phyloP scores from a whole-genome alignment of 2,113 vertebrate genomes.

The Pygoscelis antarcticus region DNA sequence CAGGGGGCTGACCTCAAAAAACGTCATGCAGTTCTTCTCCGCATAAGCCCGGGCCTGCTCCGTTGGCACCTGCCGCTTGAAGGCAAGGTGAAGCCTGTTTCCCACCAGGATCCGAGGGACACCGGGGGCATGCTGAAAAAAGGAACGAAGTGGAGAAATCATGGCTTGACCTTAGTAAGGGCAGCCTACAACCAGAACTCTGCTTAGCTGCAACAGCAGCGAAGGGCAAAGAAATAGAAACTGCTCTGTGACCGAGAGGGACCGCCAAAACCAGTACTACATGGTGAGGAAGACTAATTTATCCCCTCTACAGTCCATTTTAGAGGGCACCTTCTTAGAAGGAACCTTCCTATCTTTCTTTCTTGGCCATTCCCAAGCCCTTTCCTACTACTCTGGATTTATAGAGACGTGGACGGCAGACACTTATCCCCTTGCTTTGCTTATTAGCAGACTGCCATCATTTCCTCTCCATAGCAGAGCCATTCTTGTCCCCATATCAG shows the following conservation, averaged over 20 bases:
- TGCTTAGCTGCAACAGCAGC: accelerated
- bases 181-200: not conserved
- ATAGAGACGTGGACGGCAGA: not conserved
- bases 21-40: constrained; percentile 97
- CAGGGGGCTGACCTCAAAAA: constrained; percentile 96
- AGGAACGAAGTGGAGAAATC: not conserved
- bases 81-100: constrained; percentile 94
- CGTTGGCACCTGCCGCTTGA: constrained; percentile 94
- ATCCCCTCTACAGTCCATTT: not conserved
- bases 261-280: not conserved
- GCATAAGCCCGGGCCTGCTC: constrained; percentile 95
- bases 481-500: accelerated
- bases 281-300: not conserved
- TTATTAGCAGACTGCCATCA: not conserved
- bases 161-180: not conserved
- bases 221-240: not conserved
- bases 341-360: not conserved
- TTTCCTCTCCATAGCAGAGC: not conserved
- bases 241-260: accelerated
- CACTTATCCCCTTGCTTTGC: not conserved
- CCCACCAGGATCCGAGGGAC: constrained; percentile 97
- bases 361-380: not conserved
- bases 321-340: not conserved
- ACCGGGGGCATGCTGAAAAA: constrained; percentile 89
- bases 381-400: not conserved